Base-by-base conservation (phyloP, 2,113 vertebrate species). In the Paraplagusia blochii region DNA sequence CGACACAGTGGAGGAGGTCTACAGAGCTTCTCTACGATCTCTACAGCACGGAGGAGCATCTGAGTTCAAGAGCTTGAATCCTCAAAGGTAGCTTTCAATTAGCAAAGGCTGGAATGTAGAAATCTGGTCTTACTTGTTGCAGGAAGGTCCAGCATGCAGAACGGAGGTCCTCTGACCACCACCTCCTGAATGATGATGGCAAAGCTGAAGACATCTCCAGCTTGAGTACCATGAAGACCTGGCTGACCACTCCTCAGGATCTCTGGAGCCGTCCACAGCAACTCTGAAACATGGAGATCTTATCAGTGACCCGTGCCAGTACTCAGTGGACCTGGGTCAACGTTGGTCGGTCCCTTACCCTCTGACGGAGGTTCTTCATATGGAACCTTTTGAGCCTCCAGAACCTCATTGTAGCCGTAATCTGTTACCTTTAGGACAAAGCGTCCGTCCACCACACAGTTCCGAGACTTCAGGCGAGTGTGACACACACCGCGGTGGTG, bases 101-200 rank as follows among this genome's bases (percentile, higher is more conserved):
- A 29, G 3, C 2, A 6, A 6, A 18, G 40, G 19, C 19, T 40
- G 16, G 22, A 18, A 33, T 11, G n/a, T 5, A 1, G 1, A 29
- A 29, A 29, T 6, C 14, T 9, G 8, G 19, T 38, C 76, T 69
- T 65, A 74, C 91, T 91, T 72, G 72, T 12, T 16, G 85, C 74
- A 8, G 88, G 66, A 1, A 84, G 58, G 68, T 92, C 89, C 56
- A 92, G 35, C 88, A 91, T 92, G 66, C 88, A 91, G 76, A 76
- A 93, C 0, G 91, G 92, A 10, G 88, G 87, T 0, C 88, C 91
- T 51, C 90, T 74, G 35, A 91, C 63, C 53, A 92, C 84, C 53
- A 91, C 90, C 58, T 93, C 92, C 67, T 93, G 92, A 87, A 90
- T 89, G 56, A 93, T 85, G 70, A 92, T 90, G 19, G 90, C 72